Evolutionary conservation across 2,888 invertebrate genomes (phyloP).

Genomic region (Geotrupes spiniger): DNA sequence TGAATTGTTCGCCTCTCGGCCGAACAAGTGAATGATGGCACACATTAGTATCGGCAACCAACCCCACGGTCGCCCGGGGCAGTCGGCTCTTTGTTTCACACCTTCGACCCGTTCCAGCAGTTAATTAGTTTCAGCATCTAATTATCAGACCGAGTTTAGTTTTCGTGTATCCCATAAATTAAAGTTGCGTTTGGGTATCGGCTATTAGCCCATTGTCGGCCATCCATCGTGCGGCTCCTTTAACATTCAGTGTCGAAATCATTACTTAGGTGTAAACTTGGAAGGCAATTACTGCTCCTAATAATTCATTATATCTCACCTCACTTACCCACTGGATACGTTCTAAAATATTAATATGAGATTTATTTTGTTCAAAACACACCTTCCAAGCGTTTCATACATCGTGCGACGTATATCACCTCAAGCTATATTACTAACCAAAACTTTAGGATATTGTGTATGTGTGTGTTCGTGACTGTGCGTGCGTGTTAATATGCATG

Average conservation of each 20-base stretch:
- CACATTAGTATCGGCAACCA: constrained; percentile 52
- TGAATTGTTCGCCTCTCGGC: constrained; percentile 33
- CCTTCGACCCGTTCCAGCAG: constrained; percentile 50
- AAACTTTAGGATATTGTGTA: too few relatives aligned
- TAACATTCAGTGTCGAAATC: constrained; percentile 55
- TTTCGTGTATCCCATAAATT: constrained; percentile 52
- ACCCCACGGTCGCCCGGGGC: constrained; percentile 38
- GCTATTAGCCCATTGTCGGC: constrained; percentile 45
- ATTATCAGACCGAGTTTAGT: constrained; percentile 51
- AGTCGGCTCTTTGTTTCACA: constrained; percentile 53
- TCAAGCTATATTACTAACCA: too few relatives aligned
- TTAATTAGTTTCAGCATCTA: constrained; percentile 57
- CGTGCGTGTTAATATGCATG: too few relatives aligned
- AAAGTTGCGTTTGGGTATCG: constrained; percentile 36
- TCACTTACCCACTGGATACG: constrained; percentile 19
- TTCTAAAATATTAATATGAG: not conserved
- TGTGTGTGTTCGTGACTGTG: too few relatives aligned
- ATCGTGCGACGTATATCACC: too few relatives aligned
- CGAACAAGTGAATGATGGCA: constrained; percentile 55
- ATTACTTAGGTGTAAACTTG: constrained; percentile 55
- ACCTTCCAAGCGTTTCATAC: too few relatives aligned
- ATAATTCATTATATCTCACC: constrained; percentile 47
- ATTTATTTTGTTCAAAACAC: too few relatives aligned
- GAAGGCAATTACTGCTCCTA: constrained; percentile 50
- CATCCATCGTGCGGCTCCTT: constrained; percentile 46